Base-by-base conservation (phyloP, 2,888 invertebrate genomes). In the Homarus gammarus region DNA sequence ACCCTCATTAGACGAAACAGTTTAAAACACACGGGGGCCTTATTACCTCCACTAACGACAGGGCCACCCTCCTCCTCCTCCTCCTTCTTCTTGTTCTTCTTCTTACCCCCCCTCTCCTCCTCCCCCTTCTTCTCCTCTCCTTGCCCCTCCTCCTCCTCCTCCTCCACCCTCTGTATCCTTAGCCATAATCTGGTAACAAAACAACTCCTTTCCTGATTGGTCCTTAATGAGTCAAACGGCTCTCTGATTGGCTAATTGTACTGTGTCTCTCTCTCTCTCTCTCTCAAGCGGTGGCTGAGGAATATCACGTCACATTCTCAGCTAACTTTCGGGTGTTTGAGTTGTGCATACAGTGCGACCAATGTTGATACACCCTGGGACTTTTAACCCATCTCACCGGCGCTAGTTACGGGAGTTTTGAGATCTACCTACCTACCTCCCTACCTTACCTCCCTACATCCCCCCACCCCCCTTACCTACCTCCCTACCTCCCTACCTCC, bases 341-440 rank as follows among this genome's bases (percentile, higher is more conserved):
- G 68, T 82, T 82, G 44, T 82, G 82, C 82, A 82, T 82, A 82
- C 82, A 82, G 68, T 27, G 82, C n/a, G 56, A 38, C 61, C 44
- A 44, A 38, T 81, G 81, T 81, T 81, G 81, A 61, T 64, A 33
- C 49, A 75, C 40, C 75, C 36, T 22, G 44, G 49, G 49, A 49
- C 49, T 75, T 75, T 75, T 70, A 18, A 18, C 51, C 51, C 27
- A 31, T 49, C 78, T 49, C 12, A 31, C 38, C 51, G 56, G 1
- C 18, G 56, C 51, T 49, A 49, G 78, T 78, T 78, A 51, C 49
- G 31, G 31, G 75, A 75, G 75, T 75, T 75, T 75, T 75, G 44
- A 75, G n/a, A n/a, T n/a, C n/a, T n/a, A n/a, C n/a, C n/a, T n/a
- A n/a, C n/a, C n/a, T n/a, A n/a, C n/a, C n/a, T n/a, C n/a, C n/a